Conservation (phyloP, 2,888 invertebrate species). For the Napeogenes inachia region DNA sequence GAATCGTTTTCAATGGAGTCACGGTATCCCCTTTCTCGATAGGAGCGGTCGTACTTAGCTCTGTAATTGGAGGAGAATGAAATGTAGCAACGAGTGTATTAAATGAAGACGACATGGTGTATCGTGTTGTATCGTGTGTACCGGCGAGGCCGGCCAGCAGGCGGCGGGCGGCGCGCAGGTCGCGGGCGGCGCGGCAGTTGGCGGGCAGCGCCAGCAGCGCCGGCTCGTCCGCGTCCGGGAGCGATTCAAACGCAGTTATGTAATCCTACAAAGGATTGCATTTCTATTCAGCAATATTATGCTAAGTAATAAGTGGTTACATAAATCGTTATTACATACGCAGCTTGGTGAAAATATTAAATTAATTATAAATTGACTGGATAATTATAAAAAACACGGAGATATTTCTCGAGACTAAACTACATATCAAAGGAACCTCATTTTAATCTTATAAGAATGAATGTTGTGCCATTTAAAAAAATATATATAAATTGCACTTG, state of each 20-base stretch:
- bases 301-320: background rate
- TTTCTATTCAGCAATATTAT: background rate
- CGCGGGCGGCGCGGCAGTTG: constrained; percentile 91
- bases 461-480: too few species aligned
- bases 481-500: too few species aligned
- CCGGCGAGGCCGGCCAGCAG: constrained; percentile 81
- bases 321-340: too few species aligned
- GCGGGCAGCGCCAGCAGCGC: constrained; percentile 89
- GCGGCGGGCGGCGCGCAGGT: constrained; percentile 79
- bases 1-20: constrained; percentile 77
- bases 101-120: background rate
- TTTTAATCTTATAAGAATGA: too few species aligned
- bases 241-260: constrained; percentile 78
- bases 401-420: too few species aligned
- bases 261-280: constrained; percentile 75
- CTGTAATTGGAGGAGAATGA: constrained; percentile 38
- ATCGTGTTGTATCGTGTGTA: constrained; percentile 32
- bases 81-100: background rate
- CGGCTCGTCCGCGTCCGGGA: constrained; percentile 86
- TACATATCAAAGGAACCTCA: too few species aligned
- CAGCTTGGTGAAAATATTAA: too few species aligned
- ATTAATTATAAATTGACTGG: too few species aligned
- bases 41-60: constrained; percentile 50
- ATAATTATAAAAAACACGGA: too few species aligned
- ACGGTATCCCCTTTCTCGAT: constrained; percentile 77